Evolutionary conservation across 2,888 invertebrate genomes (phyloP), one percentile per base, ranked within the genome.

Genomic region (Tuta absoluta): DNA sequence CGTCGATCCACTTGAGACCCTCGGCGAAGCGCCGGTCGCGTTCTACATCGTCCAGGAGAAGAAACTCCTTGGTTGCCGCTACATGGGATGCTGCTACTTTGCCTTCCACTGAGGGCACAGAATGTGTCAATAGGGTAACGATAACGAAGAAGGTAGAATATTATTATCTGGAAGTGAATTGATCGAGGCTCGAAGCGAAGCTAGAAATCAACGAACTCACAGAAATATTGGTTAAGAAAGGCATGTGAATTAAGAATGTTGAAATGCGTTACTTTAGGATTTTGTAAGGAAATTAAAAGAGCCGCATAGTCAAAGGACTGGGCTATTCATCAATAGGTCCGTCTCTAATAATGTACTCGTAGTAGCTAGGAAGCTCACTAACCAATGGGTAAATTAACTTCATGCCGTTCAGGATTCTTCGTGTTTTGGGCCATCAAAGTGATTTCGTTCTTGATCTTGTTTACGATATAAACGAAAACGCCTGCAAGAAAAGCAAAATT

Each of bases 351-450:
- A n/a, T n/a, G n/a, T n/a, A n/a, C n/a, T n/a, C n/a, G 41, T n/a
- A n/a, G 5, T 41, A 41, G 8, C 8, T 37, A 37, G 1, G 1
- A 45, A 45, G 4, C 17, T 7, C 17, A 11, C 56, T 56, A 33
- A 91, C 92, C 83, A 59, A 94, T 93, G 19, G 93, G 91, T 78
- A 93, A 92, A 70, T 93, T 93, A 0, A 94, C 90, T 81, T 92
- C 90, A 67, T 93, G 92, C 11, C 92, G 81, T 10, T 87, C 84
- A 7, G 88, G 88, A 61, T 87, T 86, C 63, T 80, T 82, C 0
- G 88, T 87, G 63, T 88, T 86, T 53, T 87, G 89, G 3, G 93
- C 87, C 82, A 92, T 91, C 67, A 93, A 79, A 28, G 93, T 89
- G 58, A 94, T 92, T 80, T 93, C 93, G 64, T 93, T 92, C 53